phyloP scores from a whole-genome alignment of 2,797 vertebrate genomes.

The Myotis pilosus region DNA sequence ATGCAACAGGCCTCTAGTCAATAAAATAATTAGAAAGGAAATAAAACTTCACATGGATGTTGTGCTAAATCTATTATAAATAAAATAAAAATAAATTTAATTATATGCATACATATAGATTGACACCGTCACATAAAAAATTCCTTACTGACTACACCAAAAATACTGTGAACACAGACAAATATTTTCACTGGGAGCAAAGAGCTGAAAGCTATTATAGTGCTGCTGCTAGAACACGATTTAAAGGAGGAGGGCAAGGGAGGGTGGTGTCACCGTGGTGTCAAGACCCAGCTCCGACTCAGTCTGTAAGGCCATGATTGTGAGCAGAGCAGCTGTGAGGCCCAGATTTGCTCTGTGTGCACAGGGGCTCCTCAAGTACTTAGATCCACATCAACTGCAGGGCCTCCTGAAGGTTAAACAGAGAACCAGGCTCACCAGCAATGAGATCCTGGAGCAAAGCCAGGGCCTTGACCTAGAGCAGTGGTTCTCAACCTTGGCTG shows the following conservation, averaged over 20 bases:
- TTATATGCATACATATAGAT: not conserved
- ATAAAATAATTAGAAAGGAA: not conserved
- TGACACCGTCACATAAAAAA: not conserved
- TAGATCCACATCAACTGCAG: not conserved
- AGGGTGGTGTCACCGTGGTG: not conserved
- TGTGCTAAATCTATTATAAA: not conserved
- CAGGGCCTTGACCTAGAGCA: not conserved
- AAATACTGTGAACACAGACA: not conserved
- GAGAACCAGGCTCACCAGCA: too few species aligned
- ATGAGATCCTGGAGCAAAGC: not conserved
- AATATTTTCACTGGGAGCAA: not conserved
- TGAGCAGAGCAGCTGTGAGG: not conserved
- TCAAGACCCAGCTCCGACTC: not conserved
- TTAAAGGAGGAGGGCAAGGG: not conserved
- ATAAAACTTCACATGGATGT: not conserved
- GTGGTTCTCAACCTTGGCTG: too few species aligned
- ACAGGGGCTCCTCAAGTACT: not conserved
- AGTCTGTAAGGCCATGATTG: not conserved
- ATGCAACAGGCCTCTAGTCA: not conserved
- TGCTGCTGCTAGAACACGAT: not conserved
- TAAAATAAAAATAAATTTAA: not conserved
- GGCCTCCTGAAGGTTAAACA: not conserved
- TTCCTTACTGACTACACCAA: not conserved
- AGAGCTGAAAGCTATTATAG: not conserved
- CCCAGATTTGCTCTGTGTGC: not conserved